phyloP scores from a whole-genome alignment of 2,888 invertebrate genomes.

The Lydus trimaculatus region DNA sequence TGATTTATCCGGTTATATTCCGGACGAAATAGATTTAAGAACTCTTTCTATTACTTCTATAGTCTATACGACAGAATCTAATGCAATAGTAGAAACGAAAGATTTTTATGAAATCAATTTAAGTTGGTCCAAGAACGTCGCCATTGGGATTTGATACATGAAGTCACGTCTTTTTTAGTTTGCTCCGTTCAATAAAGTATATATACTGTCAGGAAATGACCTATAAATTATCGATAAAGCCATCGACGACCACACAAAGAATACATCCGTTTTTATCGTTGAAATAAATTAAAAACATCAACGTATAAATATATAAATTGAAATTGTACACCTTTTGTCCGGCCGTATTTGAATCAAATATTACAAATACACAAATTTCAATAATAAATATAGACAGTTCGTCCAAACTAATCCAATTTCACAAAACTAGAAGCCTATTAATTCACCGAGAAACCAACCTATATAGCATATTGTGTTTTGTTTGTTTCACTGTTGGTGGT shows the following conservation, averaged over 20 bases:
- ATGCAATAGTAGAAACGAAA: conserved; percentile 6
- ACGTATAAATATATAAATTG: background rate
- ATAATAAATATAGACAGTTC: conserved; percentile 18
- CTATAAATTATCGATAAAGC: conserved; percentile 28
- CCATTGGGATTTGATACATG: conserved; percentile 33
- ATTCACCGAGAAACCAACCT: conserved; percentile 17
- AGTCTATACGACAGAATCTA: background rate
- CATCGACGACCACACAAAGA: background rate
- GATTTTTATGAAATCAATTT: conserved; percentile 31
- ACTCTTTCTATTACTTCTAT: background rate
- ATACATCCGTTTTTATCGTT: background rate
- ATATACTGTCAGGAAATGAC: conserved; percentile 32
- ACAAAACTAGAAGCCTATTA: conserved; percentile 21
- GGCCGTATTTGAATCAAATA: background rate
- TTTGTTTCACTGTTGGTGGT: conserved; percentile 12
- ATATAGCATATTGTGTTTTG: conserved; percentile 18
- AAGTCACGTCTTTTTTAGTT: conserved; percentile 33
- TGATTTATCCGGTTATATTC: background rate
- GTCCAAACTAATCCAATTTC: conserved; percentile 15
- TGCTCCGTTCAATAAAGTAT: conserved; percentile 28
- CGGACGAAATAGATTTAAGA: conserved; percentile 1
- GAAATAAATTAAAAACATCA: background rate
- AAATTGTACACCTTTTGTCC: background rate
- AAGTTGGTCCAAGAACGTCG: conserved; percentile 26
- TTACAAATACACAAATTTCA: conserved; percentile 14